A percentile compares a stretch with the other conserved stretches of the same genome.
Conservation (phyloP, 2,113 vertebrate species). For the Tonatia bakeri region DNA sequence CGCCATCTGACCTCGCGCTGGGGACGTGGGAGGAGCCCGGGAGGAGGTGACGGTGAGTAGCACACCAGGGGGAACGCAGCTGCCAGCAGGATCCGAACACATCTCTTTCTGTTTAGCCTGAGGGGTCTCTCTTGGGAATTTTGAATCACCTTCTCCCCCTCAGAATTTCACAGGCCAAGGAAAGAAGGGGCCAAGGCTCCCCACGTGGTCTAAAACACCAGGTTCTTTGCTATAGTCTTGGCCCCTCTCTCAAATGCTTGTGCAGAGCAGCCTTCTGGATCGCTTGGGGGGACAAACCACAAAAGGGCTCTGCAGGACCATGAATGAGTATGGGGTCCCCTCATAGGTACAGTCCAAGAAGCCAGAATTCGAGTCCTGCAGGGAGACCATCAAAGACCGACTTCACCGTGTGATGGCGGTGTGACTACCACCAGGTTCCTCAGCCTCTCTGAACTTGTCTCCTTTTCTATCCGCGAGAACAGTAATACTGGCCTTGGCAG, state of each 20-base stretch:
- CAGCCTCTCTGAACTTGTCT: background rate
- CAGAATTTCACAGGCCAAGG: background rate
- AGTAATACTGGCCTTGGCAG: background rate
- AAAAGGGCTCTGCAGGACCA: background rate
- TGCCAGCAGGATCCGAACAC: background rate
- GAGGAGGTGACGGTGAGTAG: background rate
- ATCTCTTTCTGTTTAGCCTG: background rate
- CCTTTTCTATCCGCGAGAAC: background rate
- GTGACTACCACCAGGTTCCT: background rate
- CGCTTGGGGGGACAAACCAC: background rate
- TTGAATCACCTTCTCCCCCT: background rate
- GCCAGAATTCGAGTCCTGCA: background rate
- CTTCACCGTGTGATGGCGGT: background rate
- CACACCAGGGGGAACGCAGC: accelerated
- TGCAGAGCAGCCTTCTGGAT: background rate
- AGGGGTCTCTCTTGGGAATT: background rate
- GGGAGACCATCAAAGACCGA: background rate
- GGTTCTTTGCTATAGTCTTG: background rate
- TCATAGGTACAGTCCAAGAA: background rate
- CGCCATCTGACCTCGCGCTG: background rate
- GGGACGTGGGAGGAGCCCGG: background rate
- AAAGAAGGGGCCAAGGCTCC: no score
- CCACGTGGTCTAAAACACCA: background rate
- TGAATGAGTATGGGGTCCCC: background rate
- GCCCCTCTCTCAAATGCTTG: background rate